Evolutionary conservation across 2,888 invertebrate genomes (phyloP).

Genomic region (Chaetogeoica ovagalla): DNA sequence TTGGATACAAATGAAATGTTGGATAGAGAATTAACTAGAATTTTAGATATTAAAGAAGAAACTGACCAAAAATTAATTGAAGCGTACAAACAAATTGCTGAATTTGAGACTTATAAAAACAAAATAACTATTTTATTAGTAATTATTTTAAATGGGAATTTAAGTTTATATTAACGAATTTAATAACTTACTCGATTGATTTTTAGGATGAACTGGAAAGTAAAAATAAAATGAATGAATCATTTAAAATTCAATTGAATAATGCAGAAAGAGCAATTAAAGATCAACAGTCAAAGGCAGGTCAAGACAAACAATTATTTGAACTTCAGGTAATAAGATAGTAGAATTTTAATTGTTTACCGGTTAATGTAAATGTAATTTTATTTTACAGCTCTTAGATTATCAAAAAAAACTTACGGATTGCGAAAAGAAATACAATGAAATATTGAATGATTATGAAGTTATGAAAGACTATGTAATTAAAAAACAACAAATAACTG

Average conservation of each 20-base stretch:
- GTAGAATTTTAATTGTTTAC: neutral
- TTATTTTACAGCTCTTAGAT: slow-evolving; percentile 19
- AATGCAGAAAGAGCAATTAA: neutral
- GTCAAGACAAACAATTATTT: slow-evolving; percentile 17
- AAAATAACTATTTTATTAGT: slow-evolving; percentile 31
- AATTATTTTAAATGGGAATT: neutral
- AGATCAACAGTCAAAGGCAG: neutral
- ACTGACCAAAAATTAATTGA: slow-evolving; percentile 39
- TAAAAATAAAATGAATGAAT: slow-evolving; percentile 20
- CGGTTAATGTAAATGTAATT: neutral
- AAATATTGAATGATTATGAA: slow-evolving; percentile 40
- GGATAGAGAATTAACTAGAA: slow-evolving; percentile 39
- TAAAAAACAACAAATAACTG: slow-evolving; percentile 21
- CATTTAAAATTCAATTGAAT: slow-evolving; percentile 6
- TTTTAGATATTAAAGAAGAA: slow-evolving; percentile 49
- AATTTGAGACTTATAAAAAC: slow-evolving; percentile 8
- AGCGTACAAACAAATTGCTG: slow-evolving; percentile 20
- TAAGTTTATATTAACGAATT: neutral
- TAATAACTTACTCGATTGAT: neutral
- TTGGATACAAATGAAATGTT: slow-evolving; percentile 45
- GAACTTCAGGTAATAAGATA: slow-evolving; percentile 19
- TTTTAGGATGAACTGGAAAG: slow-evolving; percentile 37
- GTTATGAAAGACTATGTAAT: slow-evolving; percentile 18
- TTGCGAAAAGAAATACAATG: slow-evolving; percentile 4
- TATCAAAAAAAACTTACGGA: slow-evolving; percentile 24